Conservation (phyloP, 2,888 invertebrate species). For the Romanomermis culicivorax region DNA sequence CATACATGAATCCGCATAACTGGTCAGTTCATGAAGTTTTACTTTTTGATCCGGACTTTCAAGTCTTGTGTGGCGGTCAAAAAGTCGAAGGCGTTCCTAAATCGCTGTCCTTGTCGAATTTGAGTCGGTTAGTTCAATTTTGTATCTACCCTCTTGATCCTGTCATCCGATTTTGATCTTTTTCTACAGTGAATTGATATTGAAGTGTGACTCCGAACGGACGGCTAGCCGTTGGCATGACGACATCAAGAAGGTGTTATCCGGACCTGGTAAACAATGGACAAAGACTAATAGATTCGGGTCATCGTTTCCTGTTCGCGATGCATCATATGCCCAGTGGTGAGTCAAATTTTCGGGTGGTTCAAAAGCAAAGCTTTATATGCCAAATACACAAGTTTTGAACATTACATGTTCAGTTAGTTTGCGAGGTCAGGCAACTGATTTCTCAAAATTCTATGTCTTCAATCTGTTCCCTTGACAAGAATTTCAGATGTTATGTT, state of each 20-base stretch:
- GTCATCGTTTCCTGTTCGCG: slow-evolving; percentile 65
- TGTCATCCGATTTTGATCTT: background rate
- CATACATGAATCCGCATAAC: slow-evolving; percentile 65
- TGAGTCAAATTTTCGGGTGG: slow-evolving; percentile 15
- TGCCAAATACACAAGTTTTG: too few species aligned
- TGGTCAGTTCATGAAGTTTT: slow-evolving; percentile 58
- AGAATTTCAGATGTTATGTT: too few species aligned
- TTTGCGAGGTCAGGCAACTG: too few species aligned
- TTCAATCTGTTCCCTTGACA: too few species aligned
- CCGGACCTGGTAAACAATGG: slow-evolving; percentile 10
- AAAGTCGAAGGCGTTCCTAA: slow-evolving; percentile 61
- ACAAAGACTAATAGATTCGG: slow-evolving; percentile 51
- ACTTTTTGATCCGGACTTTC: slow-evolving; percentile 70
- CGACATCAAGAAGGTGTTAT: background rate
- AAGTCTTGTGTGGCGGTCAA: slow-evolving; percentile 51
- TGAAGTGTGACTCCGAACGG: background rate
- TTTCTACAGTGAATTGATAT: background rate
- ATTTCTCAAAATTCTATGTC: too few species aligned
- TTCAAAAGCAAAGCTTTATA: too few species aligned
- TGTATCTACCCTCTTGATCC: too few species aligned
- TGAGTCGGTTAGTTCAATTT: slow-evolving; percentile 41
- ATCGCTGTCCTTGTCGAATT: slow-evolving; percentile 64
- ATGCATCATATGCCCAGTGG: slow-evolving; percentile 49
- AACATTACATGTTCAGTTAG: too few species aligned
- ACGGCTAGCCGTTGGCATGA: background rate